Evolutionary conservation across 2,113 vertebrate species (phyloP), one percentile per base, ranked within the genome.

Genomic region (Myanophis thanlyinensis): DNA sequence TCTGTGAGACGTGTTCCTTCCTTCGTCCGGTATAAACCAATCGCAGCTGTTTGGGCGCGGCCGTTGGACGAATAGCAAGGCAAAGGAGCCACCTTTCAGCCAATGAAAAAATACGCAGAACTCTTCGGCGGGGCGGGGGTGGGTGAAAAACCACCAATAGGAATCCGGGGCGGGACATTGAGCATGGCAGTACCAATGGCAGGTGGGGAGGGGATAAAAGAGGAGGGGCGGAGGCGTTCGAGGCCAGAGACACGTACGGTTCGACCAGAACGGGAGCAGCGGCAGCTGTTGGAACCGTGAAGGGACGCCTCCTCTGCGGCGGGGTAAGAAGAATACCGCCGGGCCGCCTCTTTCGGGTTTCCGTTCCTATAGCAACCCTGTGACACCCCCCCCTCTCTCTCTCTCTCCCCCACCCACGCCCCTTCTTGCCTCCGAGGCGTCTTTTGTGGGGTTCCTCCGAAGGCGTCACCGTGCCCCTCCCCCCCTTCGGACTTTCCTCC

Each of bases 11-110:
- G n/a, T n/a, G n/a, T n/a, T n/a, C n/a, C n/a, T n/a, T n/a, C n/a
- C 0, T 52, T 25, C 80, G 3, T 88, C 53, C 4, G 11, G 0
- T 5, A 0, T 5, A 1, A 25, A 22, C 92, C 92, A 95, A 94
- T 46, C 3, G 54, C 2, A 0, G 30, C 48, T 15, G 27, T 91
- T 44, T 89, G 95, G 93, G 91, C 40, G 94, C 92, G 91, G 93
- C 91, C 44, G 49, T 12, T 0, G 0, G 4, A 25, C 94, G 93
- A 92, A 93, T 91, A 4, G 47, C 44, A 2, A 40, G 20, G 1
- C 3, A 49, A 15, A 12, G 30, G 0, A 7, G 2, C 5, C 2
- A 4, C 1, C 15, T 6, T 0, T 5, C 0, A 22, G 92, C 92
- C 40, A 73, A 88, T 80, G 8, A 47, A 22, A 0, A 80, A 44